Base-by-base conservation (phyloP, 2,113 vertebrate species). In the Erpornis zantholeuca region DNA sequence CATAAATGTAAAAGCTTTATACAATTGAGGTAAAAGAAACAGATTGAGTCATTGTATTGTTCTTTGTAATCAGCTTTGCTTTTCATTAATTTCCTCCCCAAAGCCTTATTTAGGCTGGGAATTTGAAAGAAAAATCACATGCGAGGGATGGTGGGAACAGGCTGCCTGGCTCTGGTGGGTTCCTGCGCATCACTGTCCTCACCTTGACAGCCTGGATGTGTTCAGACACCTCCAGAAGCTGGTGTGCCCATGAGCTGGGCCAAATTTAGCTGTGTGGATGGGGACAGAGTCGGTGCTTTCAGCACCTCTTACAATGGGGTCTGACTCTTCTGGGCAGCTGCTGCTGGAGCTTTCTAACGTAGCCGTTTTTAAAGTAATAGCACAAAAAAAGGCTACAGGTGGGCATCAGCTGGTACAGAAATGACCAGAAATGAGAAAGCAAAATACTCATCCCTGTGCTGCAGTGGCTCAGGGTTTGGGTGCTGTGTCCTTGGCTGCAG, bases 1-100 rank as follows among this genome's bases (percentile, higher is more conserved):
- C 76, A 82, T 94, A 94, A 95, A 86, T 91, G 90, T 90, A 92
- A 92, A 92, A 92, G 91, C 88, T 91, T 88, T 83, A 53, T 78
- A 97, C 96, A 97, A 97, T 94, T 82, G 96, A 97, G 78, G 95
- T 91, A 91, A 35, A 95, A 97, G 96, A 95, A 96, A 91, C 90
- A 94, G 96, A 95, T 93, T 96, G 93, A 94, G 80, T 97, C 93
- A 95, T 91, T 92, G 91, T 90, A 97, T 97, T 97, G 97, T 97
- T 97, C 95, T 97, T 96, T 96, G 95, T 96, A 96, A 97, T 93
- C 97, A 94, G 95, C 92, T 97, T 94, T 96, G 90, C 95, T 95
- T 96, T 97, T 95, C 92, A 94, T 93, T 96, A 84, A 94, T 94
- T 97, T 96, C 96, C 95, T 95, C 83, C 88, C 88, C 85, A 92